Evolutionary conservation across 2,113 vertebrate species (phyloP).

Genomic region (Gulo gulo): DNA sequence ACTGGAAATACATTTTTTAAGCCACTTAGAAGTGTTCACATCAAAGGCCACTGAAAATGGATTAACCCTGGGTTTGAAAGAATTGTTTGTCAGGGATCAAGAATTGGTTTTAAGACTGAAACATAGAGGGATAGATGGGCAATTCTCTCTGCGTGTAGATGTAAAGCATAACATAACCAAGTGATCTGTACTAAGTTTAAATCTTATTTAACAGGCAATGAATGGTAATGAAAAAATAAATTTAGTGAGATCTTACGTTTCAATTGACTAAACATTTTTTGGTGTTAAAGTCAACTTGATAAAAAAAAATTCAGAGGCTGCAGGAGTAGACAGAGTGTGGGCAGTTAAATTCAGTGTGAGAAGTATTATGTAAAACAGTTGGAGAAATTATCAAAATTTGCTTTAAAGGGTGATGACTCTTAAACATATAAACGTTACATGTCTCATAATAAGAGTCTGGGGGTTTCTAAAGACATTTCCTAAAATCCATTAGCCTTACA

Average conservation of each 20-base stretch:
- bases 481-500: background rate
- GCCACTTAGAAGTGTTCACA: slow-evolving; percentile 59
- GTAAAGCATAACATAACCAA: background rate
- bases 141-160: slow-evolving; percentile 18
- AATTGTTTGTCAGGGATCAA: slow-evolving; percentile 53
- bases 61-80: slow-evolving; percentile 64
- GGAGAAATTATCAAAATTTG: background rate
- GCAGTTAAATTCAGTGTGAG: background rate
- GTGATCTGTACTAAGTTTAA: background rate
- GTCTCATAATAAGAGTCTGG: background rate
- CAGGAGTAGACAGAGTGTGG: background rate
- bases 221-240: slow-evolving; percentile 45
- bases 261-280: background rate
- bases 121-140: background rate
- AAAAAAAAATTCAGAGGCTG: background rate
- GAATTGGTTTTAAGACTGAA: slow-evolving; percentile 52
- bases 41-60: slow-evolving; percentile 57
- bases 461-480: background rate
- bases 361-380: background rate
- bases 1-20: slow-evolving; percentile 63
- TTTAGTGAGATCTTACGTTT: background rate
- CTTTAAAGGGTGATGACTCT: background rate
- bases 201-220: slow-evolving; percentile 22
- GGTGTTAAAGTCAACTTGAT: slow-evolving; percentile 33
- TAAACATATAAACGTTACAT: background rate